Evolutionary conservation across 1,140 invertebrate genomes (phyloP).

Genomic region (Cyclargus thomasi): DNA sequence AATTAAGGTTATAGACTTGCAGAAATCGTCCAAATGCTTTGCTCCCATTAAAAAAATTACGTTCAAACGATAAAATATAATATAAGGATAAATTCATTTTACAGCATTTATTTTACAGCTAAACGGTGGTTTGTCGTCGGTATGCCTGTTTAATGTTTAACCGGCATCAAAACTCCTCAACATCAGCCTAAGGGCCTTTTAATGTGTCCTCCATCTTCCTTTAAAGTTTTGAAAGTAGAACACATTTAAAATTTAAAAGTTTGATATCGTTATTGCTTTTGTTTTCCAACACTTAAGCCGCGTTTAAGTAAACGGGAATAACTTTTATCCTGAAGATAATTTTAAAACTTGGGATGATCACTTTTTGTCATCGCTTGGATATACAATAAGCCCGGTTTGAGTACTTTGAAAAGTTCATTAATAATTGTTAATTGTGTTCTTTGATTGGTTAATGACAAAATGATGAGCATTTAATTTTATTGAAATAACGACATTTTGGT

Average conservation of each 20-base stretch:
- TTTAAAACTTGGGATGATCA: neutral
- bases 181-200: neutral
- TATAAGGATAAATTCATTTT: too few species aligned
- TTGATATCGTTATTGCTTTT: neutral
- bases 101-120: neutral
- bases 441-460: too few species aligned
- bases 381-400: too few species aligned
- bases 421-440: too few species aligned
- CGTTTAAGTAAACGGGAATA: neutral
- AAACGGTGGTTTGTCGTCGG: neutral
- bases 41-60: too few species aligned
- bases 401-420: too few species aligned
- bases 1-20: too few species aligned
- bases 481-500: too few species aligned
- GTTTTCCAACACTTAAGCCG: neutral
- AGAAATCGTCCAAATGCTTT: too few species aligned
- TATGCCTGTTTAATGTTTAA: neutral
- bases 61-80: too few species aligned
- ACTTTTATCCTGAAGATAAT: slow-evolving; percentile 1
- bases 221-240: neutral
- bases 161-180: neutral
- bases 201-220: neutral
- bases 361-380: too few species aligned
- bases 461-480: too few species aligned
- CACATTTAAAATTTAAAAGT: slow-evolving; percentile 4